Conservation (phyloP, 2,888 invertebrate species). For the Hermaeophaga mercurialis region DNA sequence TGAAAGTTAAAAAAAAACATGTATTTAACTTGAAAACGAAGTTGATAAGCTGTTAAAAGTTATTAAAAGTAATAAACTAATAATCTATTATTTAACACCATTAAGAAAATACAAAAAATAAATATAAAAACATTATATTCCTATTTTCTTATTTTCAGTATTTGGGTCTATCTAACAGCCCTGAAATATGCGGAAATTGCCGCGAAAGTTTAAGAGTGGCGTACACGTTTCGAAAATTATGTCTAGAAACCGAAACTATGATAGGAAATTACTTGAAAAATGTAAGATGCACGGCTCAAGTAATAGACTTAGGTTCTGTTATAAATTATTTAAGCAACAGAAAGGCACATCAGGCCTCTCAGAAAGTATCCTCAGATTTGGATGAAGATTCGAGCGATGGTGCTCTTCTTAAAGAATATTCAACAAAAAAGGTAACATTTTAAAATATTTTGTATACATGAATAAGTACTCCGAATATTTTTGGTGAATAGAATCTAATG, state of each 20-base stretch:
- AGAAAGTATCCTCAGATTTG: conserved; percentile 20
- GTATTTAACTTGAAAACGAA: too few species aligned
- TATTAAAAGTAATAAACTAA: too few species aligned
- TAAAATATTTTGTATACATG: too few species aligned
- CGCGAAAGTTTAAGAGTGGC: conserved; percentile 25
- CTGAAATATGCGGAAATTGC: conserved; percentile 36
- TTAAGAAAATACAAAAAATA: neutral
- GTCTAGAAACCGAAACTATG: conserved; percentile 35
- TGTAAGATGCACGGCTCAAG: conserved; percentile 15
- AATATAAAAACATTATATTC: neutral
- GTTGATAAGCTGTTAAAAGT: too few species aligned
- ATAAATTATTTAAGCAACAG: conserved; percentile 12
- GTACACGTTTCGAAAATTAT: conserved; percentile 34
- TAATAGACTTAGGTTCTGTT: conserved; percentile 26
- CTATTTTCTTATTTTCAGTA: conserved; percentile 35
- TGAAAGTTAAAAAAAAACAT: too few species aligned
- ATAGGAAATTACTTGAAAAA: conserved; percentile 34
- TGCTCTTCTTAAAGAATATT: too few species aligned
- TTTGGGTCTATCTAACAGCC: conserved; percentile 31
- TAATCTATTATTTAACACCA: too few species aligned
- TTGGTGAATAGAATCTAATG: too few species aligned
- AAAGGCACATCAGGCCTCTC: conserved; percentile 4
- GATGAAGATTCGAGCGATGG: conserved; percentile 19
- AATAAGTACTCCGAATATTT: too few species aligned
- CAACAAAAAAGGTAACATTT: neutral